Evolutionary conservation across 2,888 invertebrate genomes (phyloP), one percentile per base, ranked within the genome.

Genomic region (Hydropsyche betteni): DNA sequence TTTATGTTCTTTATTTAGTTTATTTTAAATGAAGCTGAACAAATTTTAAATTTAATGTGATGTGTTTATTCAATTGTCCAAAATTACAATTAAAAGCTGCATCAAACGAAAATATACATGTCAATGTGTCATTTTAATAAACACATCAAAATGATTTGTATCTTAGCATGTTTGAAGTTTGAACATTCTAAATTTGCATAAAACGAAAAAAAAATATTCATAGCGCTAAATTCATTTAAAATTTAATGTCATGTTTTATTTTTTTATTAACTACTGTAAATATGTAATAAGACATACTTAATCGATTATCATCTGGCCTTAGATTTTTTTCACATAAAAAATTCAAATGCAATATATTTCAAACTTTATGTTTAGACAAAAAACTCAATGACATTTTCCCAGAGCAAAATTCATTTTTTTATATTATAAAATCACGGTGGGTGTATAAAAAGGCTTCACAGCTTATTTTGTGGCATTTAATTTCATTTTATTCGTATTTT

Each of bases 51-150:
- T 52, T 10, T 52, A 52, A 10, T 10, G 12, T 16, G 14, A 55
- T n/a, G 7, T 55, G 55, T 55, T 24, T 72, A 72, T 72, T 55
- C 52, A 72, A 33, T 51, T 72, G 52, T 53, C 36, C 10, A 33
- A 44, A 53, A 12, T 16, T 16, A 70, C 5, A n/a, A n/a, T 70
- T 5, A 14, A 8, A 16, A 34, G 14, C 12, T 71, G 34, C n/a
- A 68, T n/a, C 24, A 12, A 69, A 61, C 16, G 3, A 51, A 69
- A 34, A 16, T 36, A 38, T 55, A 55, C 14, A 16, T 55, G 24
- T 55, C 24, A 55, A 14, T 55, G 7, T 16, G 55, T 55, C 55
- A 55, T 55, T 16, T 24, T 55, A 55, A 44, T 44, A 44, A 44
- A 44, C 44, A 44, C 10, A 44, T 44, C 44, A 44, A 44, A 44